Base-by-base conservation (phyloP, 2,888 invertebrate species). In the Drosophila mercatorum region DNA sequence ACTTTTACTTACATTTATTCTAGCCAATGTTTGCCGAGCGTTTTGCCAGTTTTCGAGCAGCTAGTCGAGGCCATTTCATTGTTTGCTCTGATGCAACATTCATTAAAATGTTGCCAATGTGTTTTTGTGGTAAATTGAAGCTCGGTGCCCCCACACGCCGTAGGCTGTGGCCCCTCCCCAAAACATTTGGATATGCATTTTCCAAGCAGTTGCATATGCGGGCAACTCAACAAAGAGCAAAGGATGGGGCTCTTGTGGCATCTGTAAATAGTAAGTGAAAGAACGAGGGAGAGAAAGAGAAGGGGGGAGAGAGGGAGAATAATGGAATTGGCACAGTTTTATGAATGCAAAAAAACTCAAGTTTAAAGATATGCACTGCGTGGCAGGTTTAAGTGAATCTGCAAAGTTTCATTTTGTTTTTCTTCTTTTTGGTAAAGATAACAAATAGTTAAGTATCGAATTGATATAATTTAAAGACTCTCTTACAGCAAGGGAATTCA, bases 81-180 rank as follows among this genome's bases (percentile, higher is more conserved):
- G 89, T 86, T 86, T 89, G 89, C 75, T 76, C 76, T 72, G 78
- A 70, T 80, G 83, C 86, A 82, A 72, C 88, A 86, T 86, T 86
- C 89, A 86, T 86, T 89, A 88, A 86, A 88, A 85, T 88, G 88
- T 89, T 89, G 86, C 89, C 86, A 88, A 89, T 89, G 86, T 88
- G 86, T 89, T 89, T 88, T 85, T 89, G 88, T 78, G 88, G 89
- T 80, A 84, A 89, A 89, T 85, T 87, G 85, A 89, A 80, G 88
- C 78, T 62, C 22, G 63, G 43, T 34, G 26, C 47, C 10, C 22
- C 22, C 26, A 68, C 26, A 22, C 10, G 53, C 58, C 65, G 22
- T 10, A 64, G 59, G 44, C 64, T 46, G 36, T 22, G 46, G 67
- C 17, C 55, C 72, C 59, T 38, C 61, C 57, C 31, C 31, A 34